Evolutionary conservation across 2,113 vertebrate genomes (phyloP).

Genomic region (Lagopus leucura): DNA sequence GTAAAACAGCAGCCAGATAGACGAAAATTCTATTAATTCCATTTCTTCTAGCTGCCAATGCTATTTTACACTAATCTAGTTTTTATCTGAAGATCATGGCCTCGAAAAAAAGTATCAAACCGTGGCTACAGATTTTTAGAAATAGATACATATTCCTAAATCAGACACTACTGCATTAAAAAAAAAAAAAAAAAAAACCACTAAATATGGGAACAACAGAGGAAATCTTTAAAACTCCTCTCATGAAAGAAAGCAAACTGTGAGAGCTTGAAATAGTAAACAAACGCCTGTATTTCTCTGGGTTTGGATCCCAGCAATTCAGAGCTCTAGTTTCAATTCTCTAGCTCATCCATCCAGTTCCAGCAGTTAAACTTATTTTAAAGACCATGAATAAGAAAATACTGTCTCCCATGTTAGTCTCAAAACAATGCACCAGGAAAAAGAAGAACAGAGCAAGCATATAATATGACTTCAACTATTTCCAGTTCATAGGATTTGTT

Average conservation of each 20-base stretch:
- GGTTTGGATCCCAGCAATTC: not conserved
- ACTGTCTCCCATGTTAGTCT: not conserved
- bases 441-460: not conserved
- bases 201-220: not conserved
- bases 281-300: not conserved
- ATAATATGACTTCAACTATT: not conserved
- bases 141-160: not conserved
- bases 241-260: not conserved
- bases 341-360: not conserved
- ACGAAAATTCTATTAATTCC: not conserved
- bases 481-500: not conserved
- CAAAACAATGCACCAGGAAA: not conserved
- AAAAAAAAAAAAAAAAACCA: not conserved
- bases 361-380: not conserved
- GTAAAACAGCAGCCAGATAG: not conserved
- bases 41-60: not conserved
- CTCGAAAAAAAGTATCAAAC: not conserved
- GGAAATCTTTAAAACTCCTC: not conserved
- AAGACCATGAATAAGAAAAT: not conserved
- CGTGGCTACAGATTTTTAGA: not conserved
- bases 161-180: not conserved
- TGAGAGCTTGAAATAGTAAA: not conserved
- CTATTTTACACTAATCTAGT: not conserved
- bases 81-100: not conserved
- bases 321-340: not conserved